Evolutionary conservation across 2,797 vertebrate species (phyloP).

Genomic region (Danio jaintianensis): DNA sequence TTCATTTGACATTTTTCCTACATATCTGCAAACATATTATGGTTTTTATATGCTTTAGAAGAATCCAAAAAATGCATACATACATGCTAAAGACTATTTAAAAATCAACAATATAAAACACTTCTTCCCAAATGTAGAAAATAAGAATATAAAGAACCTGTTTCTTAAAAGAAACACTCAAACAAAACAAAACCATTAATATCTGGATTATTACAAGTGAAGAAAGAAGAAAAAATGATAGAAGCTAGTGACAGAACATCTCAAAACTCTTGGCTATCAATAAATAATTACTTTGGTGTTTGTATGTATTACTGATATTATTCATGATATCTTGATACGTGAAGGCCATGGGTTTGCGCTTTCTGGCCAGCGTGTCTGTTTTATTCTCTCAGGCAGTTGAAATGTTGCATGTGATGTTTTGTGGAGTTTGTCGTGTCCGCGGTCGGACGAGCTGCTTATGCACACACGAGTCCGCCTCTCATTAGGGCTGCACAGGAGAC

Average conservation of each 20-base stretch:
- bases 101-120: too few species aligned
- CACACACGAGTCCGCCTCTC: constrained; percentile 34
- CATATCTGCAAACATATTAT: too few species aligned
- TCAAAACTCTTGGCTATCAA: constrained; percentile 4
- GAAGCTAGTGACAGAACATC: neutral
- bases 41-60: too few species aligned
- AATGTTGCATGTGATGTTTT: constrained; percentile 33
- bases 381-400: constrained; percentile 3
- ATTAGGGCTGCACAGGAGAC: constrained; percentile 16
- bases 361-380: neutral
- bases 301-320: neutral
- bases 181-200: too few species aligned
- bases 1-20: too few species aligned
- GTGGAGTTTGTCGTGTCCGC: constrained; percentile 3
- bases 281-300: constrained; percentile 13
- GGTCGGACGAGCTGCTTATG: neutral
- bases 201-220: too few species aligned
- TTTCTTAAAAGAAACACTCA: too few species aligned
- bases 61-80: too few species aligned
- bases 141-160: too few species aligned
- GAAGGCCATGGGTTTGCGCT: neutral
- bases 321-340: neutral
- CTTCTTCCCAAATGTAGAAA: too few species aligned
- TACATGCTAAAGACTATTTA: too few species aligned
- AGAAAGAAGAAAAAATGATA: too few species aligned